These are phyloP conservation scores for Falcaria lacertinaria DNA, from an alignment of 2,888 invertebrate species.

Conservation along the genomic window DNA sequence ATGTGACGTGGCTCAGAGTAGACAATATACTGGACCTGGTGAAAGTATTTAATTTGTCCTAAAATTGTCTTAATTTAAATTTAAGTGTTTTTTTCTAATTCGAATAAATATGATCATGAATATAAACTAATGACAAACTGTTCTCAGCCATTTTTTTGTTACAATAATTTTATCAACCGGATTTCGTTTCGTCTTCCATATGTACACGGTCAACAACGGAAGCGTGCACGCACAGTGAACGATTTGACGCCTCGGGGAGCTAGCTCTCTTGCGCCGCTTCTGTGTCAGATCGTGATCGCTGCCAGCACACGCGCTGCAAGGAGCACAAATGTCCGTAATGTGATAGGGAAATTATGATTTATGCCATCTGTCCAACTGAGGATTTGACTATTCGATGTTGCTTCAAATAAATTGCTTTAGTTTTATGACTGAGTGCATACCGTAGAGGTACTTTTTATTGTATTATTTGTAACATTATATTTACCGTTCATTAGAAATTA, in stretches of 20 bases:
- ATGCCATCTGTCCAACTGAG: slow-evolving; percentile 7
- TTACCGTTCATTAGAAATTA: too few species aligned
- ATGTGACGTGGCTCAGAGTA: too few species aligned
- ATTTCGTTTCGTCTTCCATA: slow-evolving; percentile 4
- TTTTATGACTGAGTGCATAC: too few species aligned
- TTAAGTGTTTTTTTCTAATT: too few species aligned
- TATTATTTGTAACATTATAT: too few species aligned
- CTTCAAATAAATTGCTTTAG: neutral
- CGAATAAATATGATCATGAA: too few species aligned
- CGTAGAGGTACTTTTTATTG: too few species aligned
- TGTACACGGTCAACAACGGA: slow-evolving; percentile 13
- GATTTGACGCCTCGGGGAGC: slow-evolving; percentile 44
- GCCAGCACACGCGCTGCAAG: slow-evolving; percentile 25
- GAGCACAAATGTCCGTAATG: slow-evolving; percentile 20
- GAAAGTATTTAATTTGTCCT: too few species aligned
- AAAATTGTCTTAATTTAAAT: too few species aligned
- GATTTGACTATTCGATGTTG: slow-evolving; percentile 4
- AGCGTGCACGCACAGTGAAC: slow-evolving; percentile 43
- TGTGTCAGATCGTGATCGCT: slow-evolving; percentile 52
- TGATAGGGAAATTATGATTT: slow-evolving; percentile 30
- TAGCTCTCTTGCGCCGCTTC: slow-evolving; percentile 35
- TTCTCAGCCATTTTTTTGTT: too few species aligned
- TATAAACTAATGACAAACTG: too few species aligned
- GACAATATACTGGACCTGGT: too few species aligned
- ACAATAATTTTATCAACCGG: slow-evolving; percentile 2